Percentiles rank a stretch among this genome's conserved stretches.
These are phyloP conservation scores for Cabera pusaria DNA, from an alignment of 2,888 invertebrate species.

Conservation along the genomic window DNA sequence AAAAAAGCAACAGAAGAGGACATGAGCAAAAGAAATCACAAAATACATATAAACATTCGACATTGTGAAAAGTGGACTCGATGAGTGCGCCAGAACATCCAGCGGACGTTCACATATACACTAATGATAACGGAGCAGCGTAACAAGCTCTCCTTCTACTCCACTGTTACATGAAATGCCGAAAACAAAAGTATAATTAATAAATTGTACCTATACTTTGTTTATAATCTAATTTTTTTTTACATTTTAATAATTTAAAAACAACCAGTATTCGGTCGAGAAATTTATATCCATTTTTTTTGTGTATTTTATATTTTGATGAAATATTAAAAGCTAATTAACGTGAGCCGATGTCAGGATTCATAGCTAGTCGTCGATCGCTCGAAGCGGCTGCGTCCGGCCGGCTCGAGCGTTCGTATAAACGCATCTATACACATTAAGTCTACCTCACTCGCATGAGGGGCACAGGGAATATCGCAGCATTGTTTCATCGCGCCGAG, in stretches of 20 bases:
- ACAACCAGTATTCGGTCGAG: constrained; percentile 83
- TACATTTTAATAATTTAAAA: constrained; percentile 84
- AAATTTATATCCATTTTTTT: constrained; percentile 83
- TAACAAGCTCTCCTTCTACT: constrained; percentile 54
- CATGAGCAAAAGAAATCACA: constrained; percentile 79
- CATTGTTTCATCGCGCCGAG: constrained; percentile 61
- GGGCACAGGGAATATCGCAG: constrained; percentile 82
- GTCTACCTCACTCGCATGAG: constrained; percentile 77
- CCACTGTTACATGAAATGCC: constrained; percentile 77
- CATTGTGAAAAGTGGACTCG: constrained; percentile 57
- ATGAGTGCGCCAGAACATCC: constrained; percentile 42
- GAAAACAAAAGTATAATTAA: constrained; percentile 82
- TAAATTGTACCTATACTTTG: constrained; percentile 84
- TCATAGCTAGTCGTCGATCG: constrained; percentile 83
- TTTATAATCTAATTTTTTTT: constrained; percentile 83
- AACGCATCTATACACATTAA: constrained; percentile 76
- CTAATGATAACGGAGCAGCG: constrained; percentile 57
- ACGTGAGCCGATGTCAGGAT: constrained; percentile 84
- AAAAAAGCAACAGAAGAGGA: constrained; percentile 80
- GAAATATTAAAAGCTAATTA: constrained; percentile 84
- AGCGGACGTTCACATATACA: constrained; percentile 44
- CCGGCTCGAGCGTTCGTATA: constrained; percentile 74
- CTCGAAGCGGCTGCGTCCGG: constrained; percentile 73
- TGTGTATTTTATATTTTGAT: constrained; percentile 84
- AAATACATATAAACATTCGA: constrained; percentile 66